Percentiles rank a stretch among this genome's conserved stretches.
phyloP scores from a whole-genome alignment of 2,797 vertebrate genomes.

The Caiman crocodilus region DNA sequence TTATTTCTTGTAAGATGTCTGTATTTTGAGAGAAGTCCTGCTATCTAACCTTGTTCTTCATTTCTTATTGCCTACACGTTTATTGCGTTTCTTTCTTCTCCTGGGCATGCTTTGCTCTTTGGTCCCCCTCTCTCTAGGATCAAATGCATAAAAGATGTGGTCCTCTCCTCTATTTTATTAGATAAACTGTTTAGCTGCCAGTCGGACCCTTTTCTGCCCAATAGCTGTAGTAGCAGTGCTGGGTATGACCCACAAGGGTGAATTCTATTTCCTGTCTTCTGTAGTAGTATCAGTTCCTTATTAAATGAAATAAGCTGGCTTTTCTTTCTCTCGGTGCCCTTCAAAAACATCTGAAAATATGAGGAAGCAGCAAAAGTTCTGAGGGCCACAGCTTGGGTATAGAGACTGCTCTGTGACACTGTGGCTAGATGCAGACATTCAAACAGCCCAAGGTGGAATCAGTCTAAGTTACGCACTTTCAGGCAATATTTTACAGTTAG shows the following conservation, averaged over 20 bases:
- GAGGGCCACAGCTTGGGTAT: rapidly evolving
- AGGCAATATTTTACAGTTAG: too few relatives aligned
- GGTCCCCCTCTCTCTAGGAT: background rate
- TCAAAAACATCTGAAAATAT: background rate
- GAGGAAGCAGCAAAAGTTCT: background rate
- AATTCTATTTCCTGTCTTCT: background rate
- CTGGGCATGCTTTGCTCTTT: background rate
- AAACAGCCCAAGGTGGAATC: too few relatives aligned
- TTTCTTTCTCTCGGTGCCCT: constrained; percentile 15
- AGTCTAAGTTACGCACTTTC: too few relatives aligned
- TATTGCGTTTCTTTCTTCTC: background rate
- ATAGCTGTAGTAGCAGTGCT: too few relatives aligned
- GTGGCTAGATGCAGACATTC: too few relatives aligned
- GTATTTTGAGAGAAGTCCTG: background rate
- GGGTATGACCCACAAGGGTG: background rate
- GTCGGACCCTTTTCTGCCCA: background rate
- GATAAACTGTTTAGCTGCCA: background rate
- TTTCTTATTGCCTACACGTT: background rate
- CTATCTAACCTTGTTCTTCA: background rate
- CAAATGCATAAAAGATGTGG: background rate
- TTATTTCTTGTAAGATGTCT: background rate
- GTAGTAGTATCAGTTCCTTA: background rate
- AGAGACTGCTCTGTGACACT: too few relatives aligned
- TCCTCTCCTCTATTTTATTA: background rate
- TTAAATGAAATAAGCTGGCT: background rate